A percentile compares a stretch with the other conserved stretches of the same genome.
Conservation (phyloP, 2,113 vertebrate genomes). For the Saiga tatarica region DNA sequence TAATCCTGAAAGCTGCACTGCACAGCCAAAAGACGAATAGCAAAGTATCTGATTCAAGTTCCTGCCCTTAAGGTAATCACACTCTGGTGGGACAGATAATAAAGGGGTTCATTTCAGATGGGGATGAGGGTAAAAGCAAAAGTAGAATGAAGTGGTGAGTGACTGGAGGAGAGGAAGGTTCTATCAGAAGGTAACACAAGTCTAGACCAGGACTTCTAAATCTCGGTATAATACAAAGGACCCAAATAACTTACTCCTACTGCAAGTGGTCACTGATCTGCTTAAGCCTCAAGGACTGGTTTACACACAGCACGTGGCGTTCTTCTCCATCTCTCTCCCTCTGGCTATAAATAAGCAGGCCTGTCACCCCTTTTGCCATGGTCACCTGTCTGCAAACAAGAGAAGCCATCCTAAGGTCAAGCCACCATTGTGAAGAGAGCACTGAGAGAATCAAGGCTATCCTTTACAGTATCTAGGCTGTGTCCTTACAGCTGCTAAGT, state of each 20-base stretch:
- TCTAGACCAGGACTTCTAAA: neutral
- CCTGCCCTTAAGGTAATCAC: neutral
- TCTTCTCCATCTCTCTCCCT: neutral
- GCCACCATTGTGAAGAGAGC: neutral
- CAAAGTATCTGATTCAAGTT: neutral
- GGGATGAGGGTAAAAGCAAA: neutral
- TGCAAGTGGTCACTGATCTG: neutral
- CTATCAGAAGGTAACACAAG: neutral
- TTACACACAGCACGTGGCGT: neutral
- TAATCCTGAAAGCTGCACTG: neutral
- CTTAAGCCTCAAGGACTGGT: neutral
- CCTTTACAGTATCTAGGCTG: neutral
- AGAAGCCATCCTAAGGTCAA: neutral
- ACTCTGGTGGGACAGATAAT: neutral
- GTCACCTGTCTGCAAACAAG: neutral
- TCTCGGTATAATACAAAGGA: neutral
- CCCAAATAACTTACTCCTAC: neutral
- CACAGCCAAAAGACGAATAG: neutral
- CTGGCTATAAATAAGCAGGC: neutral
- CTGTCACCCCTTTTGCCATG: fast-evolving
- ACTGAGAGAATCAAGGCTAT: neutral
- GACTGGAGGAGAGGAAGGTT: neutral
- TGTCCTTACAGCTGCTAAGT: neutral
- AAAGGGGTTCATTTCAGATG: neutral
- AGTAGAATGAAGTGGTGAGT: neutral